Evolutionary conservation across 1,140 invertebrate species (phyloP), one percentile per base, ranked within the genome.

Genomic region (Zaprionus ornatus): DNA sequence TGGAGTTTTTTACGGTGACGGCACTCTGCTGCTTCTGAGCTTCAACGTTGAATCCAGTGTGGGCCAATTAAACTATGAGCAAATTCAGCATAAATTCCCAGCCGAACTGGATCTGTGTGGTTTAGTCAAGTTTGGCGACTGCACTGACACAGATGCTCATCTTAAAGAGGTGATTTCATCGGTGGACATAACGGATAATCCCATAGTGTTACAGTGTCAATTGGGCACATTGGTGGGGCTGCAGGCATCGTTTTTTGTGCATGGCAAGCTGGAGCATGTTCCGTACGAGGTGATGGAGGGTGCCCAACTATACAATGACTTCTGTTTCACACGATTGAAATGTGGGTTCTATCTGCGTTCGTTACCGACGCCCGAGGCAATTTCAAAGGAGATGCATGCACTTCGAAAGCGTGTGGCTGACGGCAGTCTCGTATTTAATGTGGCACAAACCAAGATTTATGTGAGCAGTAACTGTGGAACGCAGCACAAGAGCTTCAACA

Each of bases 181-280:
- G 88, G 95, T 96, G 76, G 95, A 96, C 91, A 95, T 96, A 64
- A 96, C 96, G 56, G 96, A 96, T 87, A 96, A 96, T 93, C 96
- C 95, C 29, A 93, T 96, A 45, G 93, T 96, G 68, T 92, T 96
- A 27, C 94, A 94, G 80, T 95, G 94, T 77, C 93, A 93, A n/a
- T 71, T 94, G 23, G 93, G 93, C 69, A 93, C 94, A 13, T 85
- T 93, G 57, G 94, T 94, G 67, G 93, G 94, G 19, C 82, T 96
- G 57, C 93, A 94, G 81, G 94, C 95, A 12, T 95, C 95, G 73
- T 95, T 96, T 85, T 94, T 96, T 69, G 94, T 95, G 15, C 96
- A 96, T 93, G 95, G 96, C 73, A 95, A 95, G 83, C 93, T 97
- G 65, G 94, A 96, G 91, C 93, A 94, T 70, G 94, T 94, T 23